phyloP scores from a whole-genome alignment of 1,140 invertebrate species.

The Dryas iulia region DNA sequence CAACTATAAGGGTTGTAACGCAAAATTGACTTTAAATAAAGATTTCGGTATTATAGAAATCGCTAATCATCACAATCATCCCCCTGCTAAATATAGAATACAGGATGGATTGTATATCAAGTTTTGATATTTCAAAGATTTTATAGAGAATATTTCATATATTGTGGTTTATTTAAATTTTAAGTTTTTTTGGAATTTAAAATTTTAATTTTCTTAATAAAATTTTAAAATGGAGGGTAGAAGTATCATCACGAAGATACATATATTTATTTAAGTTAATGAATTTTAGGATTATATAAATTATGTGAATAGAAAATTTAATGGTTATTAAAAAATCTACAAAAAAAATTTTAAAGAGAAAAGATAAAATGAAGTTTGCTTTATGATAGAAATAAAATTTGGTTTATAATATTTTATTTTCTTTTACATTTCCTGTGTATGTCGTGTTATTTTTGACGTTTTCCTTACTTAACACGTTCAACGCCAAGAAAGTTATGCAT shows the following conservation, averaged over 20 bases:
- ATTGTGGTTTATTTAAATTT: neutral
- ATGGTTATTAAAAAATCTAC: too few relatives aligned
- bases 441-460: too few relatives aligned
- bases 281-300: too few relatives aligned
- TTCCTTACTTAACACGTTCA: too few relatives aligned
- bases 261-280: too few relatives aligned
- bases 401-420: neutral
- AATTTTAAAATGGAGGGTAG: too few relatives aligned
- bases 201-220: too few relatives aligned
- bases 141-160: neutral
- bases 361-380: neutral
- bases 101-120: conserved; percentile 53
- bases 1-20: conserved; percentile 58
- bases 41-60: conserved; percentile 45
- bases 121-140: conserved; percentile 26
- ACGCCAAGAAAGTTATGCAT: too few relatives aligned
- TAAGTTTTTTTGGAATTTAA: too few relatives aligned
- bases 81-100: conserved; percentile 52
- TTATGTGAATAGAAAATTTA: too few relatives aligned
- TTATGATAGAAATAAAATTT: neutral
- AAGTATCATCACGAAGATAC: too few relatives aligned
- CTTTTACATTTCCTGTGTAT: neutral
- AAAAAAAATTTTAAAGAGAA: neutral
- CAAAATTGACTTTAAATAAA: conserved; percentile 51
- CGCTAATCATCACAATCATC: conserved; percentile 50